phyloP scores from a whole-genome alignment of 2,113 vertebrate genomes.

The Otolemur garnettii region DNA sequence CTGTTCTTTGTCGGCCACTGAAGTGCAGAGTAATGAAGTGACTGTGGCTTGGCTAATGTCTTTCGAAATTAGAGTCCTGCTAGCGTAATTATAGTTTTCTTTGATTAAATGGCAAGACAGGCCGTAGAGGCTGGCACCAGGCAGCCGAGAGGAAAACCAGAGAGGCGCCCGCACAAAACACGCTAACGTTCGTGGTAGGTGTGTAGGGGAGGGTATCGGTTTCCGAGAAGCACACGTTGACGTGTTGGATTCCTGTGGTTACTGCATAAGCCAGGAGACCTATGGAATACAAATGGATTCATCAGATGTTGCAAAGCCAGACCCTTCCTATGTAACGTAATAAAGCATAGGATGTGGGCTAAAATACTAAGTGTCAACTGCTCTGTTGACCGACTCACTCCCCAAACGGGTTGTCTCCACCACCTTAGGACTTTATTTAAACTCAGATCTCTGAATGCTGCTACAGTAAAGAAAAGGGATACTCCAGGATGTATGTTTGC shows the following conservation, averaged over 20 bases:
- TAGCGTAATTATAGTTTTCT: slow-evolving; percentile 78
- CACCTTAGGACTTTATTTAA: slow-evolving; percentile 47
- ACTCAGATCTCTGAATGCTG: slow-evolving; percentile 48
- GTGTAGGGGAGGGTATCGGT: not conserved
- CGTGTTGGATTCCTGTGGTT: slow-evolving; percentile 18
- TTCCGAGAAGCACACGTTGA: not conserved
- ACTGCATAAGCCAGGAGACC: not conserved
- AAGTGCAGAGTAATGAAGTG: slow-evolving; percentile 78
- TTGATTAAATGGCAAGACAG: slow-evolving; percentile 81
- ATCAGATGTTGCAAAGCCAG: slow-evolving; percentile 29
- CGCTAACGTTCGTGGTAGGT: not conserved
- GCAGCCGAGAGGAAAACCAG: slow-evolving; percentile 54
- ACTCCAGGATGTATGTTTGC: not conserved
- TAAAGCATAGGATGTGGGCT: slow-evolving; percentile 54
- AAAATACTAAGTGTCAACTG: slow-evolving; percentile 57
- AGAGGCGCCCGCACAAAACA: slow-evolving; percentile 59
- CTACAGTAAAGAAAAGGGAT: not conserved
- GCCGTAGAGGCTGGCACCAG: slow-evolving; percentile 9
- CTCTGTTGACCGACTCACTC: slow-evolving; percentile 71
- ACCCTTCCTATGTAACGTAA: not conserved
- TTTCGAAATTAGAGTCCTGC: slow-evolving; percentile 81
- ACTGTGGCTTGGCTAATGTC: slow-evolving; percentile 67
- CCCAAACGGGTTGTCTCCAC: slow-evolving; percentile 36
- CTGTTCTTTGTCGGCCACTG: slow-evolving; percentile 56
- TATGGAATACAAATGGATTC: not conserved